phyloP scores from a whole-genome alignment of 2,797 vertebrate species.

The Tamandua tetradactyla region DNA sequence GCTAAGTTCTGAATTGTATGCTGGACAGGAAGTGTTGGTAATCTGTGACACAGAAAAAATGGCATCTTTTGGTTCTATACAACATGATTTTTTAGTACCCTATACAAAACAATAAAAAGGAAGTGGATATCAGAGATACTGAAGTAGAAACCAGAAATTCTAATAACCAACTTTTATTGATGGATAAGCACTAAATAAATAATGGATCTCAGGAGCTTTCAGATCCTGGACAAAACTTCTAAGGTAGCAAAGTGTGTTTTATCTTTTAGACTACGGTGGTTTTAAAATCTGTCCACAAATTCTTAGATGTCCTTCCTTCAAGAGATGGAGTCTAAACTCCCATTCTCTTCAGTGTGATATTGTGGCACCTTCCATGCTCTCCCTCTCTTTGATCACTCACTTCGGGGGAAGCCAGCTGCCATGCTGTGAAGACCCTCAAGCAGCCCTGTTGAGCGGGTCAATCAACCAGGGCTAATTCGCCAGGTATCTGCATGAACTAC shows the following conservation, averaged over 20 bases:
- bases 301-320: background rate
- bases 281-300: background rate
- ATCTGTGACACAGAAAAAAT: constrained; percentile 16
- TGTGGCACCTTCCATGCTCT: background rate
- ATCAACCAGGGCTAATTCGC: no score
- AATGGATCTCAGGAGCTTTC: background rate
- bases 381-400: background rate
- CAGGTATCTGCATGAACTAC: background rate
- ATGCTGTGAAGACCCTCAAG: background rate
- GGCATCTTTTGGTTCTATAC: constrained; percentile 38
- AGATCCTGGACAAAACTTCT: background rate
- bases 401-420: background rate
- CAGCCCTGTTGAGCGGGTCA: background rate
- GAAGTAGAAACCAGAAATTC: background rate
- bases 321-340: background rate
- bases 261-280: background rate
- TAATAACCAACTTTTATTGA: background rate
- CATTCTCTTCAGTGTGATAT: background rate
- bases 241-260: background rate
- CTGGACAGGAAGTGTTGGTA: background rate
- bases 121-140: background rate
- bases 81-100: background rate
- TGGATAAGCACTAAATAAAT: background rate
- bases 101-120: constrained; percentile 24
- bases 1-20: background rate